phyloP scores from a whole-genome alignment of 2,797 vertebrate species.

The Alosa sapidissima region DNA sequence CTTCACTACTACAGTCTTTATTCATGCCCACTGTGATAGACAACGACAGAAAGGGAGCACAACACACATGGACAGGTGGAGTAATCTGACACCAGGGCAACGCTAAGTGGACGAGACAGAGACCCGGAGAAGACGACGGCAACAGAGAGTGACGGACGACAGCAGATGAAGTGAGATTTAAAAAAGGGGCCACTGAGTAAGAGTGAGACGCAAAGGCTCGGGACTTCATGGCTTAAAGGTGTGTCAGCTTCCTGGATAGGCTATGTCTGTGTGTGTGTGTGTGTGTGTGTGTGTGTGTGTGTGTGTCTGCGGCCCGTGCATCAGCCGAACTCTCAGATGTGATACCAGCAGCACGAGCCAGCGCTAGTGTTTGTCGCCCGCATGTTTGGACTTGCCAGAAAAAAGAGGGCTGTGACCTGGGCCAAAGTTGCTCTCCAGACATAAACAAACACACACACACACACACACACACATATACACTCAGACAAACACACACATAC shows the following conservation, averaged over 20 bases:
- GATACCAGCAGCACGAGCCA: not conserved
- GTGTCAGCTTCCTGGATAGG: not conserved
- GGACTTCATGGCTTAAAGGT: not conserved
- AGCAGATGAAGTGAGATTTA: not conserved
- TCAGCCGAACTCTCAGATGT: not conserved
- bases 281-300: too few species aligned
- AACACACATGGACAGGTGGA: not conserved
- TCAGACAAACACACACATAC: not conserved
- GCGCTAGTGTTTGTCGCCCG: not conserved
- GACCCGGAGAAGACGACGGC: not conserved
- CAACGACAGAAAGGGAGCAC: not conserved
- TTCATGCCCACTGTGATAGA: not conserved
- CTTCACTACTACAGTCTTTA: not conserved
- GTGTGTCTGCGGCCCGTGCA: not conserved
- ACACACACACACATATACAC: not conserved
- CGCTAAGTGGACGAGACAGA: not conserved
- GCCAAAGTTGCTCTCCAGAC: not conserved
- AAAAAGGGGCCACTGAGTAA: not conserved
- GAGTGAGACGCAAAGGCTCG: not conserved
- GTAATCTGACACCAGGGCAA: not conserved
- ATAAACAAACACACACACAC: not conserved
- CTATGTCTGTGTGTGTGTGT: too few species aligned
- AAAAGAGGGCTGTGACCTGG: not conserved
- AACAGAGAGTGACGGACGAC: not conserved
- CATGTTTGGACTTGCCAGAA: not conserved